These are phyloP conservation scores for Bombus cullumanus DNA, from an alignment of 1,140 invertebrate genomes.

Conservation along the genomic window DNA sequence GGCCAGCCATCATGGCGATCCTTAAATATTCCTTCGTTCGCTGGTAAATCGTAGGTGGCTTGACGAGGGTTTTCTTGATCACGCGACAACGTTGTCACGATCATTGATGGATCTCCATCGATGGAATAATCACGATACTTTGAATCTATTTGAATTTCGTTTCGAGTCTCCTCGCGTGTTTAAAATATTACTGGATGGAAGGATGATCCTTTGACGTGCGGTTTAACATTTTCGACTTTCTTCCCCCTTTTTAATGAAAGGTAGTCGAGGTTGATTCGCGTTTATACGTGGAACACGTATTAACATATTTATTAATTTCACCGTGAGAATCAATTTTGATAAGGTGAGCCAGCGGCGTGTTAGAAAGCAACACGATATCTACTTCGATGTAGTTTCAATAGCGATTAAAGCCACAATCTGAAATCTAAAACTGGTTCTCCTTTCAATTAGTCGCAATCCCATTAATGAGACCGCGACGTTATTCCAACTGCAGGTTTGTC, in stretches of 20 bases:
- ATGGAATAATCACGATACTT: conserved; percentile 13
- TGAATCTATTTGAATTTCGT: conserved; percentile 15
- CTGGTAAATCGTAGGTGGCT: conserved; percentile 1
- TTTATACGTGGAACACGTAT: too few relatives aligned
- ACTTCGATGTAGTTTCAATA: not conserved
- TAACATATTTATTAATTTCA: not conserved
- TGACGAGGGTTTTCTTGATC: conserved; percentile 21
- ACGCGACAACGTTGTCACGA: conserved; percentile 10
- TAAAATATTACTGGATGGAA: not conserved
- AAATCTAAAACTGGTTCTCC: conserved; percentile 37
- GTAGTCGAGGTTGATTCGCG: not conserved
- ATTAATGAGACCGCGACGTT: conserved; percentile 26
- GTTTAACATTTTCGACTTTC: too few relatives aligned
- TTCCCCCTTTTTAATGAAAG: too few relatives aligned
- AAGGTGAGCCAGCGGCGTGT: not conserved
- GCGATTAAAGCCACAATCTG: conserved; percentile 14
- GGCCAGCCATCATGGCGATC: not conserved
- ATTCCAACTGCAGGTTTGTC: conserved; percentile 10
- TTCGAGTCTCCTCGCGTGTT: not conserved
- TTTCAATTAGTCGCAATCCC: conserved; percentile 37
- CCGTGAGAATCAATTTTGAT: not conserved
- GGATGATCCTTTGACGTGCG: too few relatives aligned
- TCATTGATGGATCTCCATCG: conserved; percentile 6
- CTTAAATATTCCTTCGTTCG: conserved; percentile 7
- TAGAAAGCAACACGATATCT: not conserved